Percentiles rank a stretch among this genome's conserved stretches.
phyloP scores from a whole-genome alignment of 92 coral and sea anemone species.

The Anthopleura xanthogrammica region DNA sequence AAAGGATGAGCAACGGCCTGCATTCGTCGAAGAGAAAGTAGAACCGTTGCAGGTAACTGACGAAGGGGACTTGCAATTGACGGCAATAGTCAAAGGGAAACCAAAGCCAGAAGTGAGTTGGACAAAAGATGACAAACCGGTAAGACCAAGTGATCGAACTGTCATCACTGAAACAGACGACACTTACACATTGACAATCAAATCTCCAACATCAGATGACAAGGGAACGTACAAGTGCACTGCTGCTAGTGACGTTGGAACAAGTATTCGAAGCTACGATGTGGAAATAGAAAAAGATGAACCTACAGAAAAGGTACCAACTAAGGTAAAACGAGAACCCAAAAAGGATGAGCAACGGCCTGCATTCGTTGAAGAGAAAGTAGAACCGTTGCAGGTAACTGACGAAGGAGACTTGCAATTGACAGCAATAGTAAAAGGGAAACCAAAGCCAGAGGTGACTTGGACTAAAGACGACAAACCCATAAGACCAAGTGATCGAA shows the following conservation, averaged over 20 bases:
- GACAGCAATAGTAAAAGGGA: slow-evolving; percentile 64
- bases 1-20: slow-evolving; percentile 12
- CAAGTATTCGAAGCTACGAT: slow-evolving; percentile 56
- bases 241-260: slow-evolving; percentile 61
- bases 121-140: slow-evolving; percentile 76
- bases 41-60: slow-evolving; percentile 61
- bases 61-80: slow-evolving; percentile 55
- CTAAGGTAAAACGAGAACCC: slow-evolving; percentile 9
- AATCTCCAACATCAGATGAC: slow-evolving; percentile 53
- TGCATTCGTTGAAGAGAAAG: slow-evolving; percentile 37
- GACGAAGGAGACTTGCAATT: slow-evolving; percentile 71
- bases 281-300: slow-evolving; percentile 57
- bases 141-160: slow-evolving; percentile 53
- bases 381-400: slow-evolving; percentile 54
- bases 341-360: slow-evolving; percentile 44
- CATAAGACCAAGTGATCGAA: slow-evolving; percentile 41
- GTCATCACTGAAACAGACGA: slow-evolving; percentile 65
- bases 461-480: slow-evolving; percentile 81
- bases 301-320: slow-evolving; percentile 10
- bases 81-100: slow-evolving; percentile 57
- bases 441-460: slow-evolving; percentile 70
- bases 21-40: neutral
- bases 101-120: slow-evolving; percentile 66
- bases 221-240: slow-evolving; percentile 76
- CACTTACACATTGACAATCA: slow-evolving; percentile 50